Conservation (phyloP, 2,888 invertebrate species). For the Drosophila pseudotakahashii region DNA sequence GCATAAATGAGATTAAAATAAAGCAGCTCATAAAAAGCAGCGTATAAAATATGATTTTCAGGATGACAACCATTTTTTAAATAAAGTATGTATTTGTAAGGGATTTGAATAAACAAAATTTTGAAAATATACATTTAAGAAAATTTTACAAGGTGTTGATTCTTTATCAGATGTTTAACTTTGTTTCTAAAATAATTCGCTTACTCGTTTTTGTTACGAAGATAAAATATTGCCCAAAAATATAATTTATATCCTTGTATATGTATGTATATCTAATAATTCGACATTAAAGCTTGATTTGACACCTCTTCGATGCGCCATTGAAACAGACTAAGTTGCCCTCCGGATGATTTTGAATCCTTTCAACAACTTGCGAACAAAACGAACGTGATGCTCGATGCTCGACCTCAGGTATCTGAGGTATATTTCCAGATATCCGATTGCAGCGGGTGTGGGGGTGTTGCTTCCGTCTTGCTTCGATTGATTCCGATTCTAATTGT, state of each 20-base stretch:
- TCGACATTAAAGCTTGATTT: not conserved
- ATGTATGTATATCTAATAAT: not conserved
- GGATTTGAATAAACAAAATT: too few relatives aligned
- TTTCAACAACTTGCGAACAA: slow-evolving; percentile 1
- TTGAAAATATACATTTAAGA: too few relatives aligned
- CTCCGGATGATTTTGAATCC: not conserved
- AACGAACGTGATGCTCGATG: slow-evolving; percentile 19
- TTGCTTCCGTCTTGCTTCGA: slow-evolving; percentile 70
- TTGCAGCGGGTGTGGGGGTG: slow-evolving; percentile 31
- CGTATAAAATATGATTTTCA: slow-evolving; percentile 5
- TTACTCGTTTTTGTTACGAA: not conserved
- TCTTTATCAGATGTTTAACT: too few relatives aligned
- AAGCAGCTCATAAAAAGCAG: slow-evolving; percentile 16
- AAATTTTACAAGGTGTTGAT: too few relatives aligned
- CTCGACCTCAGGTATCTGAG: slow-evolving; percentile 10
- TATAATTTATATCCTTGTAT: too few relatives aligned
- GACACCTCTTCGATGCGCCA: not conserved
- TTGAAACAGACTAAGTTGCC: not conserved
- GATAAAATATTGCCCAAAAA: too few relatives aligned
- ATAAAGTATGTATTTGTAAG: not conserved
- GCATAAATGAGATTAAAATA: slow-evolving; percentile 31
- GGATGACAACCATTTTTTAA: slow-evolving; percentile 1
- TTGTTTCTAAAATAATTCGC: too few relatives aligned
- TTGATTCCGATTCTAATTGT: slow-evolving; percentile 76
- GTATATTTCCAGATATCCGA: slow-evolving; percentile 61